Percentiles rank a stretch among this genome's conserved stretches.
Evolutionary conservation across 2,113 vertebrate species (phyloP).

Genomic region (Odobenus rosmarus): DNA sequence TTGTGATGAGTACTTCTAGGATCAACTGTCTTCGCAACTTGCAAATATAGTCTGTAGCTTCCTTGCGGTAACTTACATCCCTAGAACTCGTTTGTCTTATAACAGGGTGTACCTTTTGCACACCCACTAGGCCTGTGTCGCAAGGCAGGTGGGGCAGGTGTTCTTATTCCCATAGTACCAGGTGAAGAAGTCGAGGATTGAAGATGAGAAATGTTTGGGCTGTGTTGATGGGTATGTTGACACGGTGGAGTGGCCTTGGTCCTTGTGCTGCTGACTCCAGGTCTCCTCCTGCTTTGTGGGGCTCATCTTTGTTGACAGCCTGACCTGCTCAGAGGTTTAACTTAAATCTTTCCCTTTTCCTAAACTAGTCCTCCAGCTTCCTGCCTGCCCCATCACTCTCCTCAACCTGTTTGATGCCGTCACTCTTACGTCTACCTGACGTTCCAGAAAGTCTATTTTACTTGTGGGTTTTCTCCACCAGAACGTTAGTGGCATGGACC

Average conservation of each 20-base stretch:
- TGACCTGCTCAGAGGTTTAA: neutral
- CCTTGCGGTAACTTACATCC: neutral
- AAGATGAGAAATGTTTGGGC: neutral
- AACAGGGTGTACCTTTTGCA: neutral
- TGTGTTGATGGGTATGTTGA: neutral
- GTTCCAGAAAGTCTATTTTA: neutral
- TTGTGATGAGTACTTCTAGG: neutral
- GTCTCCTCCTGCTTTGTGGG: neutral
- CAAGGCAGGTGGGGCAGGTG: neutral
- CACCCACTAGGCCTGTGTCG: neutral
- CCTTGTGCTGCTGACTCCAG: no score
- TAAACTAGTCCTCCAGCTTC: neutral
- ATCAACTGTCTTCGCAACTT: neutral
- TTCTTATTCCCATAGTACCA: neutral
- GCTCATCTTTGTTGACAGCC: neutral
- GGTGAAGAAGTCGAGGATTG: neutral
- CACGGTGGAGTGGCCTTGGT: neutral
- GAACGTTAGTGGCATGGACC: neutral
- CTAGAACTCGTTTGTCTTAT: neutral
- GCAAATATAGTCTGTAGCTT: neutral
- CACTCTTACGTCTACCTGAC: neutral
- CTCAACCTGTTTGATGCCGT: neutral
- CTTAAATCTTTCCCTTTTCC: neutral
- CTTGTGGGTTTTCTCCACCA: neutral
- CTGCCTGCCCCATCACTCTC: neutral